Percentiles rank a stretch among this genome's conserved stretches.
Conservation (phyloP, 1,140 invertebrate genomes). For the Panagrolaimus sp. region DNA sequence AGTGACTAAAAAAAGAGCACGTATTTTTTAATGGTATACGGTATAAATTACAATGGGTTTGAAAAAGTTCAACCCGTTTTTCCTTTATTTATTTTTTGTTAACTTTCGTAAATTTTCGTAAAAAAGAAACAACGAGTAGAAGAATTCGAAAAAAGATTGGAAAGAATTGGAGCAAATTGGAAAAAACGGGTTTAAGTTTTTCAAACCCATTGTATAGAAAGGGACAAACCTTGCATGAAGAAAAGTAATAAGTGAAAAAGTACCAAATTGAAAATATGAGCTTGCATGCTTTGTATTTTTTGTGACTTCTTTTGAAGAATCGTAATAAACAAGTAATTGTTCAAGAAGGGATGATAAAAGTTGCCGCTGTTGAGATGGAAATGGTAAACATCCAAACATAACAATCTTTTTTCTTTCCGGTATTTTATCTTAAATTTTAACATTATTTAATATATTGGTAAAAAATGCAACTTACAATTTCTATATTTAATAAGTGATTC, state of each 20-base stretch:
- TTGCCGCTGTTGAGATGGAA: slow-evolving; percentile 5
- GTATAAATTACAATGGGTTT: too few relatives aligned
- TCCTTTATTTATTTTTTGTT: too few relatives aligned
- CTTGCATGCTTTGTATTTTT: not conserved
- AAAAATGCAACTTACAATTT: too few relatives aligned
- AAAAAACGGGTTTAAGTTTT: too few relatives aligned
- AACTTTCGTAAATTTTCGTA: not conserved
- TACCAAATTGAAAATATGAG: slow-evolving; percentile 18
- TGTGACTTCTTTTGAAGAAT: slow-evolving; percentile 13
- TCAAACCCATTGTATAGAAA: not conserved
- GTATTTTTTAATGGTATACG: too few relatives aligned
- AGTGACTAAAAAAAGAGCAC: not conserved
- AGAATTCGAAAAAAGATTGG: too few relatives aligned
- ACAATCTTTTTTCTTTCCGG: slow-evolving; percentile 1
- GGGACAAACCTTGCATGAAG: slow-evolving; percentile 17
- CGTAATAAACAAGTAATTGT: slow-evolving; percentile 22
- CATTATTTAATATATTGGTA: too few relatives aligned
- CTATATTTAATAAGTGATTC: too few relatives aligned
- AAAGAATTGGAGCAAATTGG: too few relatives aligned
- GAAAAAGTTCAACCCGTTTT: too few relatives aligned
- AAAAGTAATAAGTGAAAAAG: slow-evolving; percentile 25
- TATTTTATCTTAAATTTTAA: not conserved
- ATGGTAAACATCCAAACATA: slow-evolving; percentile 23
- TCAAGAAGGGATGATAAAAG: slow-evolving; percentile 26
- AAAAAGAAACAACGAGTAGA: not conserved